A percentile compares a stretch with the other conserved stretches of the same genome.
These are phyloP conservation scores for Stichodactyla mertensii DNA, from an alignment of 64 coral and sea anemone species.

Conservation along the genomic window DNA sequence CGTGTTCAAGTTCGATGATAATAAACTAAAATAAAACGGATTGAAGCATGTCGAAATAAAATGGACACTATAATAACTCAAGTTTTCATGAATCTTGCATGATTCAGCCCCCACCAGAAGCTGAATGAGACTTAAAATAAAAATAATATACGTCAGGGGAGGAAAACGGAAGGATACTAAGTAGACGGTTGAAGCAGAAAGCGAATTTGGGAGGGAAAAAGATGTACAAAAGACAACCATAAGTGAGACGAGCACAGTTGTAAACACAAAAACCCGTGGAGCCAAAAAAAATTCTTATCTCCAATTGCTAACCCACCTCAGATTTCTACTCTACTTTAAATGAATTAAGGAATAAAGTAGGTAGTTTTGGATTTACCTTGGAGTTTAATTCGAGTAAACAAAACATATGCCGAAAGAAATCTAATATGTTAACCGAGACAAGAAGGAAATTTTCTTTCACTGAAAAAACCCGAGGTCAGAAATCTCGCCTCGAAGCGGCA, in stretches of 20 bases:
- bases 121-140: not conserved
- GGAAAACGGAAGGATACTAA: not conserved
- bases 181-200: slow-evolving; percentile 1
- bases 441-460: slow-evolving; percentile 11
- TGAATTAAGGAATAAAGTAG: not conserved
- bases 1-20: not conserved
- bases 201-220: not conserved
- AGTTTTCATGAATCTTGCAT: no score
- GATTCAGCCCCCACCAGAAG: not conserved
- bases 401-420: slow-evolving; percentile 1
- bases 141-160: not conserved
- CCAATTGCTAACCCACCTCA: not conserved
- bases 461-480: not conserved
- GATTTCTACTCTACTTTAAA: not conserved
- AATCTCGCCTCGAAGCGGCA: slow-evolving; percentile 17
- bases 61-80: not conserved
- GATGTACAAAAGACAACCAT: not conserved
- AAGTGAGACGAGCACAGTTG: not conserved
- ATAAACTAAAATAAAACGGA: not conserved
- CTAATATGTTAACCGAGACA: slow-evolving; percentile 1
- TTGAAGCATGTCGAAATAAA: not conserved
- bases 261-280: not conserved
- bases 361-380: not conserved
- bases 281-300: not conserved
- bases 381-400: slow-evolving; percentile 7